Evolutionary conservation across 2,797 vertebrate genomes (phyloP), one percentile per base, ranked within the genome.

Genomic region (Myotis findleyi): DNA sequence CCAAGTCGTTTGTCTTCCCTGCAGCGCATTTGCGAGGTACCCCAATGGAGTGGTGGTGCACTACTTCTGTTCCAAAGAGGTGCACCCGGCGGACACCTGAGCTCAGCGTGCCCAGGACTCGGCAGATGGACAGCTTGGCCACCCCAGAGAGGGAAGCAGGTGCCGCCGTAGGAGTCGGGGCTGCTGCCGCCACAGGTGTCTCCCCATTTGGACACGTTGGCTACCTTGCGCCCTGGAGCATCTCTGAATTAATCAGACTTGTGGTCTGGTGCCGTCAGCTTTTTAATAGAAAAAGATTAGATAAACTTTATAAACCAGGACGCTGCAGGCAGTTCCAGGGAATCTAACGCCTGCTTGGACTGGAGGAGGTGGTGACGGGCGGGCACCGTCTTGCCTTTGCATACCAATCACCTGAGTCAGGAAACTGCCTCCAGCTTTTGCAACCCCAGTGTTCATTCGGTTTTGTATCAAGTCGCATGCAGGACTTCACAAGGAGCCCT

Each of bases 31-130:
- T 97, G 99, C 99, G 97, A 99, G 99, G 95, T 99, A 99, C 98
- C 99, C 99, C 79, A 99, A 99, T 89, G 99, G 99, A 10, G 99
- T 99, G 97, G 99, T 99, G 21, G 99, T 99, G 86, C 99, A 99
- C 98, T 99, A 99, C 98, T 99, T 99, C 98, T 99, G 99, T 98
- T 99, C 99, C 98, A 99, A 99, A 98, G 99, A 99, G 98, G 98
- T 98, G 94, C 98, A 97, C 89, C 51, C 98, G 0, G 92, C 97
- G 8, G 98, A 99, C 92, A 98, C 98, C 93, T 99, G 98, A 99
- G 96, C 71, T 72, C 68, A 79, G 90, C 38, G 75, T 55, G 57
- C 55, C 13, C 1, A 14, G 27, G 17, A 72, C 57, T 84, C 71
- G 14, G 72, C 77, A 75, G 38, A 79, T 73, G 88, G 95, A 97